These are phyloP conservation scores for Dendroctonus valens DNA, from an alignment of 1,140 invertebrate genomes.

Conservation along the genomic window DNA sequence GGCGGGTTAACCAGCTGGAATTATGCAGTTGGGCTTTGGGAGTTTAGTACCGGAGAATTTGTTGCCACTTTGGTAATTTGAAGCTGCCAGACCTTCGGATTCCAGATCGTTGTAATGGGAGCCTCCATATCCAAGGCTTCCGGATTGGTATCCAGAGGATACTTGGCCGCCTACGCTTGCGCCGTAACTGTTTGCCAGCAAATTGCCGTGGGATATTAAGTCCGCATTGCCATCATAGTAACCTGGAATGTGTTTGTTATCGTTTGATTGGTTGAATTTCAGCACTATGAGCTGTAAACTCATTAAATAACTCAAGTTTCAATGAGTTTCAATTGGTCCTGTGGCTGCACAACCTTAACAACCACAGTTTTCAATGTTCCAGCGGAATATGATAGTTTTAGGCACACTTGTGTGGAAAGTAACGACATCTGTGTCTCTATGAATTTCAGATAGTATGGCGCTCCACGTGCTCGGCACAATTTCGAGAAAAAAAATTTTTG, in stretches of 20 bases:
- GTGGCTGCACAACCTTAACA: no score
- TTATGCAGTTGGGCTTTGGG: neutral
- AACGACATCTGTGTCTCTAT: no score
- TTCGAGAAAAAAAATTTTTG: no score
- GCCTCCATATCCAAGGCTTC: neutral
- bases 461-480: no score
- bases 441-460: no score
- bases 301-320: no score
- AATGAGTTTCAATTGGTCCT: no score
- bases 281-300: no score
- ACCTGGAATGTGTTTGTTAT: slow-evolving; percentile 2
- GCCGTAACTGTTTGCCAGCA: slow-evolving; percentile 26
- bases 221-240: slow-evolving; percentile 20
- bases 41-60: neutral
- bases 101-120: slow-evolving; percentile 6
- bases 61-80: slow-evolving; percentile 20
- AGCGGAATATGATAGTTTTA: no score
- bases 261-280: no score
- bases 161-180: slow-evolving; percentile 1
- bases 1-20: slow-evolving; percentile 4
- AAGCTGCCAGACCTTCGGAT: slow-evolving; percentile 27
- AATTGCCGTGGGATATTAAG: slow-evolving; percentile 23
- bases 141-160: slow-evolving; percentile 6
- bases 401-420: no score
- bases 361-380: no score